Evolutionary conservation across 2,888 invertebrate species (phyloP), one percentile per base, ranked within the genome.

Genomic region (Dioctria rufipes): DNA sequence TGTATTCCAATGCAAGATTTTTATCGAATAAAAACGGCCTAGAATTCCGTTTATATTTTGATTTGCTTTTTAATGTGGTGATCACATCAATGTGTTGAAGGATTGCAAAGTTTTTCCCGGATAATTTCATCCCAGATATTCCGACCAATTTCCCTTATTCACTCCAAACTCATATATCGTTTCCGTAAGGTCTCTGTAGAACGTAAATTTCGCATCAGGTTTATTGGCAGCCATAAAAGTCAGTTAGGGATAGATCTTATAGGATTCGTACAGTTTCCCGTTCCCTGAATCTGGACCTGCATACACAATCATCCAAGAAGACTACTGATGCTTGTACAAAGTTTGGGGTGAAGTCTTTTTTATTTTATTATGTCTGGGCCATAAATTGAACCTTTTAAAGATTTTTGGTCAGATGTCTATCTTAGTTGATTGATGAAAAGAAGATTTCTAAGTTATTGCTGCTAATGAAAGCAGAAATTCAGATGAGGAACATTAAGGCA

Each of bases 361-460:
- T 49, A 65, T 78, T 78, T 78, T 78, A 78, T 78, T 78, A 78
- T 78, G 78, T 78, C 78, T 78, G 63, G 49, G 65, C 78, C n/a
- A 65, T 78, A 78, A 78, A 78, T 78, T 78, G 78, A 61, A 78
- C 78, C 78, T 78, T 78, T 78, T 78, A 78, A 78, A 78, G 78
- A 78, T 78, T 78, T 78, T 75, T 60, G 75, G 75, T 75, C 43
- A 75, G 75, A 75, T 60, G 60, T 60, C 60, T 75, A 75, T 75
- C 75, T 75, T 37, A 25, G n/a, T 67, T n/a, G 75, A 75, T 60
- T 75, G 75, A 75, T 58, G 75, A 51, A 13, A 9, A 13, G 61
- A 46, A 75, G 37, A 75, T 43, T 51, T 60, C 43, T 13, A 42
- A 25, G 42, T 25, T 60, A 42, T 42, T 43, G 43, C 60, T 61